These are phyloP conservation scores for Thaleichthys pacificus DNA, from an alignment of 2,797 vertebrate genomes.

Conservation along the genomic window DNA sequence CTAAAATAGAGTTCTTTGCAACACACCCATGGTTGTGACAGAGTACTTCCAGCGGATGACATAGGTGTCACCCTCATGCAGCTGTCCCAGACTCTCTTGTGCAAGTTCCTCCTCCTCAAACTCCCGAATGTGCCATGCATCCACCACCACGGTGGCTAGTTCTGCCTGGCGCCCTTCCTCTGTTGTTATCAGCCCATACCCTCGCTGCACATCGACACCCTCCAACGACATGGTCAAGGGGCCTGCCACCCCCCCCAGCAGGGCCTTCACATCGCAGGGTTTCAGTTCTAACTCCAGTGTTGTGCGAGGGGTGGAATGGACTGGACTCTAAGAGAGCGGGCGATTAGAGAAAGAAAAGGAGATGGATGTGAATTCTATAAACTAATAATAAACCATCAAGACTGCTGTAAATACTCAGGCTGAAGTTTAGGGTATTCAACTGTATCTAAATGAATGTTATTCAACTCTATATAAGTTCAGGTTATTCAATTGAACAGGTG, in stretches of 20 bases:
- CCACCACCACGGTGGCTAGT: conserved; percentile 70
- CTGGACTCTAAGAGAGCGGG: conserved; percentile 53
- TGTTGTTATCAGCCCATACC: conserved; percentile 69
- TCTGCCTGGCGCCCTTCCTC: conserved; percentile 76
- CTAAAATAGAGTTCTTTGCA: not conserved
- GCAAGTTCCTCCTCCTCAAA: conserved; percentile 75
- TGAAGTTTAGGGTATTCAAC: not conserved
- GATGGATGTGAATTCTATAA: not conserved
- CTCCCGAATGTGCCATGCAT: conserved; percentile 80
- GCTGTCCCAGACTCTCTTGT: conserved; percentile 70
- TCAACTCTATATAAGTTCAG: not conserved
- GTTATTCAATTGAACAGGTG: no score
- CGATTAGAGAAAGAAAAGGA: not conserved
- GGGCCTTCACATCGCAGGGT: conserved; percentile 65
- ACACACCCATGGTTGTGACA: conserved; percentile 77
- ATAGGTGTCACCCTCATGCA: conserved; percentile 78
- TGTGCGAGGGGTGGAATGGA: conserved; percentile 38
- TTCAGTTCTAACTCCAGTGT: conserved; percentile 68
- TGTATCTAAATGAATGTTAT: not conserved
- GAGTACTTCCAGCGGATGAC: conserved; percentile 83
- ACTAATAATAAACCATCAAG: no score
- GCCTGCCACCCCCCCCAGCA: conserved; percentile 60
- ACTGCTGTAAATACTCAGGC: not conserved
- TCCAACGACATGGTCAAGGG: conserved; percentile 67
- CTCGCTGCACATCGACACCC: conserved; percentile 77